Evolutionary conservation across 2,113 vertebrate genomes (phyloP), one percentile per base, ranked within the genome.

Genomic region (Paramisgurnus dabryanus): DNA sequence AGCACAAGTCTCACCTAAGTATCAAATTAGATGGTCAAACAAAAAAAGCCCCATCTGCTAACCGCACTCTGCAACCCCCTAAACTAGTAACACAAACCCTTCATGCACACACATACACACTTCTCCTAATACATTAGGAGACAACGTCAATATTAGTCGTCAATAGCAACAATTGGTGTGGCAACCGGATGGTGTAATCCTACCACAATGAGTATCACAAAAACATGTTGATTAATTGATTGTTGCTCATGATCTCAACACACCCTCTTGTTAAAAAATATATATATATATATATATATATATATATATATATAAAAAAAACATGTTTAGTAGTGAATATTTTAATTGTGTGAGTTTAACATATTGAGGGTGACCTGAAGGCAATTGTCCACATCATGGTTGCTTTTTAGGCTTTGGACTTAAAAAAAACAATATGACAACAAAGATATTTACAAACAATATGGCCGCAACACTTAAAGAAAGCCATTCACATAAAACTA

Each of bases 31-130:
- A 83, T 45, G 49, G 39, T 57, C 73, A 85, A 80, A 80, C 64
- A 83, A 69, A 82, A 77, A 85, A 80, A 85, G 83, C 65, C 78
- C 84, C 81, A 83, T 85, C 81, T 85, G 84, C 78, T 83, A 79
- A 81, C 57, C 58, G 66, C 55, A 70, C 60, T 27, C 17, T 3
- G 43, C 49, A 79, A 53, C 11, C 80, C 83, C 83, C 68, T 73
- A 17, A 65, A 77, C 47, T 1, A 12, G 75, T 66, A 77, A 77
- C 63, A 77, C 55, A 77, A 77, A 47, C 75, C 75, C 75, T 63
- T 66, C 34, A 55, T 66, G 34, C 7, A 13, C 39, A n/a, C 53
- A 10, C 61, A 66, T 47, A 76, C 73, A 65, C 73, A 39, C 39
- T 55, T 67, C 17, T 13, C 58, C 58, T 17, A 71, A 76, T 72